phyloP scores from a whole-genome alignment of 2,113 vertebrate species.

The Pipra filicauda region DNA sequence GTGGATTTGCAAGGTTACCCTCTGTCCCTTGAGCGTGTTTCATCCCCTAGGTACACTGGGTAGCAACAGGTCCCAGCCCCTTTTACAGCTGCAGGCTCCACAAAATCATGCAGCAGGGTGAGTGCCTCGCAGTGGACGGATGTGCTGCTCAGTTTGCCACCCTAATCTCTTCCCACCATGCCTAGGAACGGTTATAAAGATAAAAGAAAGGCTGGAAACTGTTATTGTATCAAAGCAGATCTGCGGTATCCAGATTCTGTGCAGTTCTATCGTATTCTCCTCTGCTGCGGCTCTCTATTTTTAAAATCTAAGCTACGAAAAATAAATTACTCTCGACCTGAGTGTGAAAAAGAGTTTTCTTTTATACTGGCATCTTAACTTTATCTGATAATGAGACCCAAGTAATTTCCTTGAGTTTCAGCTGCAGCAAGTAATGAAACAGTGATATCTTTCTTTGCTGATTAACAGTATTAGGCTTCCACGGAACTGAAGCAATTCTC shows the following conservation, averaged over 20 bases:
- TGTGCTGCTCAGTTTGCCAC: background rate
- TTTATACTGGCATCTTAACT: slow-evolving; percentile 45
- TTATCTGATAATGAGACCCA: slow-evolving; percentile 60
- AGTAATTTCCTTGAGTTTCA: slow-evolving; percentile 61
- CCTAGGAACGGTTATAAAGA: background rate
- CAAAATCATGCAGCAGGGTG: background rate
- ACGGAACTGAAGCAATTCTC: slow-evolving; percentile 11
- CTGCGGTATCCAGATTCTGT: background rate
- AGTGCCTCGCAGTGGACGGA: background rate
- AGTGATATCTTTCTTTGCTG: slow-evolving; percentile 37
- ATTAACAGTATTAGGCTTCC: slow-evolving; percentile 44
- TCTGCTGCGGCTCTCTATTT: background rate
- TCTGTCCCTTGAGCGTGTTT: background rate
- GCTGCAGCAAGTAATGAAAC: slow-evolving; percentile 38
- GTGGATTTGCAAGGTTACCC: background rate
- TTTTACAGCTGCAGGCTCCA: background rate
- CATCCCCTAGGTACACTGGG: background rate
- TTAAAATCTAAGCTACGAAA: slow-evolving; percentile 37
- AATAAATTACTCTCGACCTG: slow-evolving; percentile 44
- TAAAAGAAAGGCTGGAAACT: slow-evolving; percentile 22
- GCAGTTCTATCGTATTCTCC: background rate
- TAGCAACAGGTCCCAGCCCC: background rate
- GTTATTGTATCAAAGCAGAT: slow-evolving; percentile 40
- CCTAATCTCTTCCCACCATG: slow-evolving; percentile 41
- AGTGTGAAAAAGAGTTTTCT: slow-evolving; percentile 43